Evolutionary conservation across 1,140 invertebrate species (phyloP).

Genomic region (Pogonomyrmex barbatus): DNA sequence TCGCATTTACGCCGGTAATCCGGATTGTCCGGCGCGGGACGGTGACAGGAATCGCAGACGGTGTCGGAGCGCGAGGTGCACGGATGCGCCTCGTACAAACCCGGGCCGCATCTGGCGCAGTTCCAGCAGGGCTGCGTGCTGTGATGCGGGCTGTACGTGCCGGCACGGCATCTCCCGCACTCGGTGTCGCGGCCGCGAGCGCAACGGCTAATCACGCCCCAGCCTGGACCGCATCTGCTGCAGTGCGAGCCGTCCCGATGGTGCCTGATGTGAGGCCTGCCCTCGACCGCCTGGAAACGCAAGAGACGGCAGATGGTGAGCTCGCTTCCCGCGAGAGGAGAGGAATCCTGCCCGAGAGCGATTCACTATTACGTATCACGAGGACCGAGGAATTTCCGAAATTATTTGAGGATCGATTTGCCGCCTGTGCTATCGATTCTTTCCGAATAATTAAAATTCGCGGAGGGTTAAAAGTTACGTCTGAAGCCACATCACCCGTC

Average conservation of each 20-base stretch:
- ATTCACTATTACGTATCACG: too few species aligned
- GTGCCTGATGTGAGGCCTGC: slow-evolving; percentile 82
- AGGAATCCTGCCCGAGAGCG: neutral
- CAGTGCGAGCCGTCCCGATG: slow-evolving; percentile 81
- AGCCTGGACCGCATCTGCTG: slow-evolving; percentile 83
- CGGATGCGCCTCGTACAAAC: slow-evolving; percentile 85
- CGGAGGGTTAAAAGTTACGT: neutral
- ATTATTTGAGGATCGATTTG: neutral
- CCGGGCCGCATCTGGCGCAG: slow-evolving; percentile 85
- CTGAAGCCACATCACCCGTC: too few species aligned
- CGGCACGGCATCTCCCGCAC: slow-evolving; percentile 82
- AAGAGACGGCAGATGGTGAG: slow-evolving; percentile 61
- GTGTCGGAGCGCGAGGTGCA: slow-evolving; percentile 84
- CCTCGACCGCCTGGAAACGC: slow-evolving; percentile 76
- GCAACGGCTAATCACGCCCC: slow-evolving; percentile 85
- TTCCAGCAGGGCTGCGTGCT: slow-evolving; percentile 85
- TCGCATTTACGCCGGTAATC: slow-evolving; percentile 83
- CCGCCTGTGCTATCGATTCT: neutral
- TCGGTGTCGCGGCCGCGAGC: slow-evolving; percentile 81
- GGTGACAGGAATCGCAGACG: slow-evolving; percentile 86
- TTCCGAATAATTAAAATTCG: neutral
- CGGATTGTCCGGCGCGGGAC: slow-evolving; percentile 77
- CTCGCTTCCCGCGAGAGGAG: neutral
- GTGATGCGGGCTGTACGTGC: slow-evolving; percentile 85
- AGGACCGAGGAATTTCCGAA: neutral